Percentiles rank a stretch among this genome's conserved stretches.
phyloP scores from a whole-genome alignment of 2,797 vertebrate species.

The Hippoglossus hippoglossus region DNA sequence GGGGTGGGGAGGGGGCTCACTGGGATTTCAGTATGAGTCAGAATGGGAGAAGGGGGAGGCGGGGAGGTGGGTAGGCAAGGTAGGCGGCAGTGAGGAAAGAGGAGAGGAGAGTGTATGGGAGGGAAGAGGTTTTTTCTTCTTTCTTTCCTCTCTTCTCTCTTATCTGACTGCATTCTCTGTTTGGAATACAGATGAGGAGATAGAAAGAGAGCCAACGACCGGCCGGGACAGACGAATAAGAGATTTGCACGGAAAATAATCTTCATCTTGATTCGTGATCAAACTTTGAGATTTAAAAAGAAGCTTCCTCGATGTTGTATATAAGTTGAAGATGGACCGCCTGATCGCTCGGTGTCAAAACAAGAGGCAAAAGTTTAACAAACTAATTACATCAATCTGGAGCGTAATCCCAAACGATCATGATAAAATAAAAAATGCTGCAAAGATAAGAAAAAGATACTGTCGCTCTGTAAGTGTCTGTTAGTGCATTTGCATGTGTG shows the following conservation, averaged over 20 bases:
- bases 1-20: slow-evolving; percentile 52
- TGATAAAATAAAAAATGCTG: background rate
- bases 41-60: slow-evolving; percentile 69
- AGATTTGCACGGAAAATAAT: slow-evolving; percentile 61
- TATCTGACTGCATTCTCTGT: slow-evolving; percentile 79
- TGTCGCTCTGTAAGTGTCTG: background rate
- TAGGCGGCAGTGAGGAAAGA: slow-evolving; percentile 72
- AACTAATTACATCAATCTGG: slow-evolving; percentile 6
- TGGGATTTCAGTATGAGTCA: slow-evolving; percentile 87
- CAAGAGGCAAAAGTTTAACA: slow-evolving; percentile 30
- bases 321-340: background rate
- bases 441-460: background rate
- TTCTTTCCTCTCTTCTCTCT: slow-evolving; percentile 51
- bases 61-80: slow-evolving; percentile 72
- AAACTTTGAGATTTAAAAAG: slow-evolving; percentile 15
- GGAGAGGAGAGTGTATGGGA: slow-evolving; percentile 56
- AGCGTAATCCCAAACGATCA: slow-evolving; percentile 10
- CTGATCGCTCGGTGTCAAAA: slow-evolving; percentile 14
- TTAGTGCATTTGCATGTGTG: background rate
- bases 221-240: slow-evolving; percentile 62
- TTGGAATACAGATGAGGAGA: slow-evolving; percentile 80
- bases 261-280: slow-evolving; percentile 43
- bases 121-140: slow-evolving; percentile 54
- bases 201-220: slow-evolving; percentile 61
- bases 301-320: slow-evolving; percentile 11